Base-by-base conservation (phyloP, 2,888 invertebrate species). In the Hanleya hanleyi region DNA sequence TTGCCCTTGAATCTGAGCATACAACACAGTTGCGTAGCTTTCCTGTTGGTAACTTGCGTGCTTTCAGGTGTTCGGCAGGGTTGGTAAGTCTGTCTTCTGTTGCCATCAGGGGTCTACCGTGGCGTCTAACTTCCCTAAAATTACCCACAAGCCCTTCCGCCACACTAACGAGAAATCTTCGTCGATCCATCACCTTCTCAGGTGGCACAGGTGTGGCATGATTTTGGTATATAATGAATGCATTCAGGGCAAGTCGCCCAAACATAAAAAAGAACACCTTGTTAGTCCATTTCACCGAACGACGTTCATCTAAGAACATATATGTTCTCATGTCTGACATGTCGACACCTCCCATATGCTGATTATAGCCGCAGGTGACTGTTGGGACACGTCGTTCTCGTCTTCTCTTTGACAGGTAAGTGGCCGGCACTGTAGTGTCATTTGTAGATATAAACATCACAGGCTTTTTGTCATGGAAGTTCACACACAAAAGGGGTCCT, bases 251-350 rank as follows among this genome's bases (percentile, higher is more conserved):
- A 9, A 57, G 22, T 26, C 29, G 12, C 22, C 57, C 12, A 15
- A 57, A 29, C 57, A 57, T 57, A 22, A 57, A 57, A 57, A 57
- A 57, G 26, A 57, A 57, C 18, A 41, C 41, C 41, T 41, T 41
- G 41, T 41, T 41, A 9, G 41, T 41, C 41, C 57, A 57, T 57
- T 18, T 57, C 12, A 57, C 29, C 22, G 29, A 7, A 7, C 57
- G 12, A 9, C 57, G 9, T 57, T 57, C 57, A 22, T 57, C 57
- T 57, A 57, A 29, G 22, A 57, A 57, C 57, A 57, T 57, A 57
- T 57, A 57, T 9, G 12, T 15, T 9, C 57, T 26, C 29, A 26
- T 18, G 57, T 57, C 29, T 26, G 57, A 15, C 57, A 57, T 57
- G 26, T 57, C 57, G 7, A 57, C 57, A 9, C 57, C 57, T 22